Base-by-base conservation (phyloP, 1,140 invertebrate species). In the Homalodisca vitripennis region DNA sequence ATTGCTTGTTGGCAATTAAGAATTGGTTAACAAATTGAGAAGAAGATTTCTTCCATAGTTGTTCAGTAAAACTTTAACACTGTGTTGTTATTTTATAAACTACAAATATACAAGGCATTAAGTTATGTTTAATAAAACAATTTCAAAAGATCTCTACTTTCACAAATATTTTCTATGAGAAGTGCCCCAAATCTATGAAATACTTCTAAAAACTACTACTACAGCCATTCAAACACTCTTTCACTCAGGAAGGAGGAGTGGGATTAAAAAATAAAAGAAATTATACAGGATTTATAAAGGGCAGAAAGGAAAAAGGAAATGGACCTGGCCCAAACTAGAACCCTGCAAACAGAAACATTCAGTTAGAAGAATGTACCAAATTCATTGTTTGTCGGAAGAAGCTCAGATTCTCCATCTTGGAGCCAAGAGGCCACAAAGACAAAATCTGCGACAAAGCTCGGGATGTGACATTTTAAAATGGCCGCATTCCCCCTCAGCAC, bases 381-480 rank as follows among this genome's bases (percentile, higher is more conserved):
- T 80, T 88, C 86, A 75, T 83, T 79, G 78, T 80, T 27, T 20
- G 68, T 80, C 71, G 85, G 84, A 78, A 88, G 86, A 77, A 91
- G 87, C 78, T 88, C 83, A 74, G 81, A 83, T 75, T 82, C 80
- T 79, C 89, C 89, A 75, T 90, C 88, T 80, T 92, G 90, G 76
- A 94, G 84, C 93, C 93, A 95, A 74, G 91, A 90, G 70, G 87
- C 85, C 74, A 95, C 90, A 76, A 82, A 84, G 75, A 95, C 90
- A 81, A 92, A 94, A 84, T 95, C 92, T 74, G 91, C 90, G 64
- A 95, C 92, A 82, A 94, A 95, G 82, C 92, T 93, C 72, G 93
- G 93, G 80, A 95, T 92, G 82, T 94, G 91, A 84, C 93, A 95
- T 85, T 94, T 94, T 76, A 95, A 84, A 79, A 94, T 90, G 75